Conservation (phyloP, 2,888 invertebrate species). For the Tipula vernalis region DNA sequence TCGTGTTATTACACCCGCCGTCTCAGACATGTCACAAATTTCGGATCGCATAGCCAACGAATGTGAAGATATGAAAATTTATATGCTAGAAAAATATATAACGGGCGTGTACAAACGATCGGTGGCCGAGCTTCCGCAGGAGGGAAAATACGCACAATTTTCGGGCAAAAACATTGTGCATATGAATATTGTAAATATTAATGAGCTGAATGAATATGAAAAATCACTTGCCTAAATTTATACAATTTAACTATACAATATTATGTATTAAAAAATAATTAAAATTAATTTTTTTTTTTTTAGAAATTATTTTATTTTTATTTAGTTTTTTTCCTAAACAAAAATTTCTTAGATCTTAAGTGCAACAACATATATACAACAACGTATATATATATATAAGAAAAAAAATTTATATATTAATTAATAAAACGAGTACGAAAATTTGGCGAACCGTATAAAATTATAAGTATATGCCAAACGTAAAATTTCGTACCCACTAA, state of each 20-base stretch:
- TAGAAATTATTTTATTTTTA: not conserved
- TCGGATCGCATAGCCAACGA: conserved; percentile 59
- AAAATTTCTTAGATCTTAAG: not conserved
- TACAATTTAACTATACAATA: not conserved
- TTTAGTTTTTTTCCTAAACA: not conserved
- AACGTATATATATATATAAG: not conserved
- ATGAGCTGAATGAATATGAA: not conserved
- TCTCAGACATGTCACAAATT: conserved; percentile 47
- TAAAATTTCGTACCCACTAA: not conserved
- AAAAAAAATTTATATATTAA: not conserved
- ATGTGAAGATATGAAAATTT: conserved; percentile 58
- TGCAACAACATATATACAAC: not conserved
- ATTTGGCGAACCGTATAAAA: not conserved
- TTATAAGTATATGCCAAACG: not conserved
- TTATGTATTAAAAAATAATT: not conserved
- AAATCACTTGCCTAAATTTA: not conserved
- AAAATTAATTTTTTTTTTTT: not conserved
- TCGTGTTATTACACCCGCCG: conserved; percentile 57
- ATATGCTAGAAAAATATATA: conserved; percentile 55
- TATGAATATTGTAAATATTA: conserved; percentile 52
- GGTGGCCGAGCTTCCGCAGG: conserved; percentile 31
- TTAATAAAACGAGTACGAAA: not conserved
- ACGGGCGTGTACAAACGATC: conserved; percentile 50
- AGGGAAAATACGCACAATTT: conserved; percentile 60
- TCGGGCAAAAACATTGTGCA: conserved; percentile 62